These are phyloP conservation scores for Phylloscopus whistleri DNA, from an alignment of 2,113 vertebrate genomes.

Conservation along the genomic window DNA sequence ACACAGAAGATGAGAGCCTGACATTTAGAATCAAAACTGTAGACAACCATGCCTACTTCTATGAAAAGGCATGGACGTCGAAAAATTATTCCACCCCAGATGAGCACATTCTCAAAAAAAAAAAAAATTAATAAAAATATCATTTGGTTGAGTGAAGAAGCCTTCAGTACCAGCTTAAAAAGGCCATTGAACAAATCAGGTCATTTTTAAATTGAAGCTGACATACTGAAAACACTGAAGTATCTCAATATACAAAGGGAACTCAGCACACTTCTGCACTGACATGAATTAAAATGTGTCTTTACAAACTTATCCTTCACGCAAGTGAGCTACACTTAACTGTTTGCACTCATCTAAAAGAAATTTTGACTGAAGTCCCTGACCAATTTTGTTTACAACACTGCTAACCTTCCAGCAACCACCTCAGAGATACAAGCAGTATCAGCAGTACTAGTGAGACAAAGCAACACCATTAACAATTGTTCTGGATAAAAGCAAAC, in stretches of 20 bases:
- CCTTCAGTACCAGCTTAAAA: neutral
- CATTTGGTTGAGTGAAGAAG: neutral
- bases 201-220: neutral
- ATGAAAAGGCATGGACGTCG: fast-evolving
- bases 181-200: neutral
- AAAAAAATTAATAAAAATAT: neutral
- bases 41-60: neutral
- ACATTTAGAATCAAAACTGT: neutral
- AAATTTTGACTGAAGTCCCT: neutral
- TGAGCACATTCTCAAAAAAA: neutral
- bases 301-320: neutral
- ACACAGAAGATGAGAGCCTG: neutral
- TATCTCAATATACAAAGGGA: neutral
- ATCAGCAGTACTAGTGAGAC: neutral
- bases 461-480: neutral
- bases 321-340: neutral
- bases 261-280: neutral
- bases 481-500: neutral
- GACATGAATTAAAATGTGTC: neutral
- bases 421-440: neutral
- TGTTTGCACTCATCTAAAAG: neutral
- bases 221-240: neutral
- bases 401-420: neutral
- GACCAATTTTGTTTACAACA: neutral
- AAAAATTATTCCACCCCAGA: neutral